Percentiles rank a stretch among this genome's conserved stretches.
These are phyloP conservation scores for Spodoptera littoralis DNA, from an alignment of 2,888 invertebrate genomes.

Conservation along the genomic window DNA sequence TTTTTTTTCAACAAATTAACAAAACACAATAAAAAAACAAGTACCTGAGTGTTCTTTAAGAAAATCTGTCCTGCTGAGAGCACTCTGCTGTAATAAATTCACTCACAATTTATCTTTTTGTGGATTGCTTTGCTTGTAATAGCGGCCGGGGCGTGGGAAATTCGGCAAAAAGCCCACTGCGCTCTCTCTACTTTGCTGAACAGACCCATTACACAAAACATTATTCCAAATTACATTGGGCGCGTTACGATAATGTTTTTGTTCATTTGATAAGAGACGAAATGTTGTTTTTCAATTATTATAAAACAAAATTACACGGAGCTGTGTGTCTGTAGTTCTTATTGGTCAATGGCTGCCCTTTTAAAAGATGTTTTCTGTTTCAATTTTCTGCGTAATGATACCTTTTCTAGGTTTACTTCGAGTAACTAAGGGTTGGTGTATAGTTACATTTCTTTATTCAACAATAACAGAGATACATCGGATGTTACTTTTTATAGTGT, in stretches of 20 bases:
- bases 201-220: slow-evolving; percentile 81
- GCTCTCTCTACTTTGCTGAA: slow-evolving; percentile 73
- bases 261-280: slow-evolving; percentile 77
- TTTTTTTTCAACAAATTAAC: slow-evolving; percentile 69
- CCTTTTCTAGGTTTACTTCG: slow-evolving; percentile 26
- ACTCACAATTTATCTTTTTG: slow-evolving; percentile 83
- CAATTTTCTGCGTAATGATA: slow-evolving; percentile 48
- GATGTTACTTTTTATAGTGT: slow-evolving; percentile 48
- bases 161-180: slow-evolving; percentile 68
- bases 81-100: slow-evolving; percentile 80
- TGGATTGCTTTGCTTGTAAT: slow-evolving; percentile 78
- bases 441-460: slow-evolving; percentile 25
- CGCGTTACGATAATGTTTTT: slow-evolving; percentile 79
- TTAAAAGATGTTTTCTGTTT: slow-evolving; percentile 45
- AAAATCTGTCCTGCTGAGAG: slow-evolving; percentile 82
- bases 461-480: slow-evolving; percentile 13
- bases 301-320: slow-evolving; percentile 59
- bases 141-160: slow-evolving; percentile 62
- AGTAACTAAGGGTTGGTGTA: slow-evolving; percentile 16
- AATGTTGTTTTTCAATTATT: slow-evolving; percentile 75
- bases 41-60: slow-evolving; percentile 77
- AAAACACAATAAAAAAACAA: slow-evolving; percentile 71
- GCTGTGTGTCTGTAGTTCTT: slow-evolving; percentile 49
- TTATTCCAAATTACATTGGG: slow-evolving; percentile 83
- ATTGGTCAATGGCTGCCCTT: slow-evolving; percentile 48